Base-by-base conservation (phyloP, 2,888 invertebrate species). In the Metacarcinus magister region DNA sequence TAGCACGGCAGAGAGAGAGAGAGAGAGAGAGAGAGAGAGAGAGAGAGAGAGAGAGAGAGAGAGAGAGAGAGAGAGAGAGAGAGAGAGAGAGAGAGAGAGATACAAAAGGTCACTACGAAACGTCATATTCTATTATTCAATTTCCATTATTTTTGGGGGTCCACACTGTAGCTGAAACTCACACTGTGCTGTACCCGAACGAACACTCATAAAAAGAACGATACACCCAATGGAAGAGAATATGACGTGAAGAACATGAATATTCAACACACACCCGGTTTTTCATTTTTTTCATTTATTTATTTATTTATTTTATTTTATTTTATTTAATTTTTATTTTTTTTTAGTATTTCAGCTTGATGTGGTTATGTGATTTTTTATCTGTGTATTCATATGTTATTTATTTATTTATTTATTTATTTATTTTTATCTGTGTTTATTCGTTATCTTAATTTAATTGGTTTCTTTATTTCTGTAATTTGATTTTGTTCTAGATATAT, bases 121-220 rank as follows among this genome's bases (percentile, higher is more conserved):
- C 67, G n/a, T n/a, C 67, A 67, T 8, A 32, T 32, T 82, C 82
- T 32, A 32, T 82, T 82, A 82, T 82, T 82, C 82, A 82, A 82
- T 82, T 82, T 82, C 82, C 82, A 82, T 32, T 32, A 32, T 10
- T 82, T 82, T 82, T n/a, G 0, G 1, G 54, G 54, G 0, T 10
- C 67, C 5, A 16, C 16, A 16, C 67, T 23, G 67, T 19, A 67
- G 67, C 67, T 23, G 19, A 67, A 10, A 67, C 19, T 1, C 67
- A 5, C 82, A 28, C 82, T 10, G 2, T 2, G 82, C 82, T n/a
- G n/a, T n/a, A n/a, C n/a, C n/a, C n/a, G n/a, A n/a, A n/a, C 32
- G 82, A 28, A 82, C 67, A 19, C 19, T 67, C 67, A 23, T 16
- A 16, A 67, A 67, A 16, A 67, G 67, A 67, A 23, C 67, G 0